Percentiles rank a stretch among this genome's conserved stretches.
Evolutionary conservation across 2,797 vertebrate genomes (phyloP).

Genomic region (Smutsia temminckii): DNA sequence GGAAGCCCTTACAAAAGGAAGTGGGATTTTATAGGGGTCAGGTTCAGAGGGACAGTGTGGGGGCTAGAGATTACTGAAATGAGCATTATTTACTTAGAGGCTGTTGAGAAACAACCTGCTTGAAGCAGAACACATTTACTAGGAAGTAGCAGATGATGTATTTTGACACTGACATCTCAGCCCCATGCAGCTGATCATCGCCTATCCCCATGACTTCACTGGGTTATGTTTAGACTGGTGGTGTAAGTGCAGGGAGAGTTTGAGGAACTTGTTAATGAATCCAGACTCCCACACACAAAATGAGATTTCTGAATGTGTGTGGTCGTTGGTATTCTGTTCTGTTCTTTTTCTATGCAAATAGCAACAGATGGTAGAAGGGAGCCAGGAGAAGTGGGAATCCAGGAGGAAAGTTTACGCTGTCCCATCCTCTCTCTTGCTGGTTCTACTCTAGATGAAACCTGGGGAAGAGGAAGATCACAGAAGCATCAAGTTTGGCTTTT

Average conservation of each 20-base stretch:
- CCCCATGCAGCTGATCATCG: not conserved
- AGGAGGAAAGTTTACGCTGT: slow-evolving; percentile 10
- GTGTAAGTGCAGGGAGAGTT: slow-evolving; percentile 47
- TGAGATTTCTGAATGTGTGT: slow-evolving; percentile 67
- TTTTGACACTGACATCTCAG: not conserved
- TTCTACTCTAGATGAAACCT: not conserved
- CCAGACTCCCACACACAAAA: slow-evolving; percentile 66
- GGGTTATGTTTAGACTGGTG: slow-evolving; percentile 58
- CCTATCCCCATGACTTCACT: not conserved
- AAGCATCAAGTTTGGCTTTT: not conserved
- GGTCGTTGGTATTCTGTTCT: slow-evolving; percentile 56
- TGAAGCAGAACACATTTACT: not conserved
- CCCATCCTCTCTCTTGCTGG: not conserved
- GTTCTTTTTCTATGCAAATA: slow-evolving; percentile 56
- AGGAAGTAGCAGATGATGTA: slow-evolving; percentile 23
- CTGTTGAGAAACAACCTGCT: not conserved
- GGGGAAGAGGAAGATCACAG: not conserved
- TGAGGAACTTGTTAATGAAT: slow-evolving; percentile 67
- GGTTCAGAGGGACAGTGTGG: not conserved
- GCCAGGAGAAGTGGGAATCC: not conserved
- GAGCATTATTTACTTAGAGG: not conserved
- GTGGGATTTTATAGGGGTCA: not conserved
- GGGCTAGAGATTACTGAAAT: not conserved
- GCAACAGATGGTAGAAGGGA: slow-evolving; percentile 66
- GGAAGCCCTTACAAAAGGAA: not conserved